Percentiles rank a stretch among this genome's conserved stretches.
Evolutionary conservation across 2,797 vertebrate genomes (phyloP).

Genomic region (Halcyon chelicuti): DNA sequence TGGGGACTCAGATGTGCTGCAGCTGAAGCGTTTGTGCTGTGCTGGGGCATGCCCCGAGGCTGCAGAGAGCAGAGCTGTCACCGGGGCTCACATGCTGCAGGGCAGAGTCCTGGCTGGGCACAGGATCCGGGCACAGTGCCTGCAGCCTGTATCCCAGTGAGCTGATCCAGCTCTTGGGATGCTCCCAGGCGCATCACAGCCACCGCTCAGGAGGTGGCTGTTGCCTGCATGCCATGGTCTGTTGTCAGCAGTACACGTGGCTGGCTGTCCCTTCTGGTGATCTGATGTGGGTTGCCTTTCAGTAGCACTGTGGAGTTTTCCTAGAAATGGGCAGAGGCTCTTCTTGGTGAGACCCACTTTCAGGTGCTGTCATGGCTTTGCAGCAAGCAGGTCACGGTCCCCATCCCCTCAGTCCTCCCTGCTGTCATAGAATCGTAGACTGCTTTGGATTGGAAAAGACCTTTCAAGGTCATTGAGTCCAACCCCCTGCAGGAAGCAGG

Average conservation of each 20-base stretch:
- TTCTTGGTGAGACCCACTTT: not conserved
- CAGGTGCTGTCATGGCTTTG: not conserved
- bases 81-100: accelerated
- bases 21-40: not conserved
- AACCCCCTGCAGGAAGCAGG: not conserved
- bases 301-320: not conserved
- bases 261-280: not conserved
- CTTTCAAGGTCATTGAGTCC: not conserved
- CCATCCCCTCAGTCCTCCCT: not conserved
- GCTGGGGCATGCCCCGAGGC: accelerated
- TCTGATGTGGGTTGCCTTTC: not conserved
- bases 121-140: not conserved
- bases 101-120: not conserved
- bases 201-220: not conserved
- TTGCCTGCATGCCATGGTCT: accelerated
- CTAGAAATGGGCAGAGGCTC: not conserved
- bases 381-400: not conserved
- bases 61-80: not conserved
- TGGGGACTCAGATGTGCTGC: not conserved
- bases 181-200: not conserved
- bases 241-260: not conserved
- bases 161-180: not conserved
- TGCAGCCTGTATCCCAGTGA: not conserved
- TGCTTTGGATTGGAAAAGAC: not conserved
- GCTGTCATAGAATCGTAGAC: not conserved